Base-by-base conservation (phyloP, 2,113 vertebrate species). In the Carollia perspicillata region DNA sequence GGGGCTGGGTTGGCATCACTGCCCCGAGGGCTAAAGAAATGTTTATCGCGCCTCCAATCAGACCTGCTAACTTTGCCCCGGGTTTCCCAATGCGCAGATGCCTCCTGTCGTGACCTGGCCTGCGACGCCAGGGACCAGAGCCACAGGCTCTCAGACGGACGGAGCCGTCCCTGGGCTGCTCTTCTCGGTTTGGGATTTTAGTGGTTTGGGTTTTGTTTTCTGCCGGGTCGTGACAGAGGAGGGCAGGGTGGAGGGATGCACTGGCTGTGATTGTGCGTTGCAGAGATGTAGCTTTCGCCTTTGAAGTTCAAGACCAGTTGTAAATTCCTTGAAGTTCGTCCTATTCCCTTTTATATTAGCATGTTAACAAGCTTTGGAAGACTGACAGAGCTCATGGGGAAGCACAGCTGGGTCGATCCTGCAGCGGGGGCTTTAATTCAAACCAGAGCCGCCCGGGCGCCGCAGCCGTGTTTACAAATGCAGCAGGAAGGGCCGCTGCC, bases 231-330 rank as follows among this genome's bases (percentile, higher is more conserved):
- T 65, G 84, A 87, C 40, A 47, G 86, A 80, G 65, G 66, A 74
- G 51, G 84, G 84, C 68, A 65, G 65, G 28, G 72, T 1, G 28
- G 71, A 74, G 84, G 74, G 90, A 84, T 86, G 51, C 5, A 26
- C 17, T 81, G 93, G 71, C 74, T 96, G 95, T 93, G 72, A 95
- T 40, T 81, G 49, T 92, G 90, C 69, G 91, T 75, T 79, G 96
- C 96, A 94, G 95, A 95, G 96, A 98, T 87, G 96, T 37, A 96
- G 95, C 96, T 97, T 85, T 51, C 42, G 93, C 96, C 98, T 99
- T 99, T 99, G 98, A 99, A 98, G 98, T 99, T 98, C 98, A 98
- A 98, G 97, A 98, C 98, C 98, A 98, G 98, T 98, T 98, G 98
- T 99, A 99, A 98, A 99, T 98, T 98, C 98, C 98, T 98, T 98